Conservation (phyloP, 2,888 invertebrate genomes). For the Pollenia angustigena region DNA sequence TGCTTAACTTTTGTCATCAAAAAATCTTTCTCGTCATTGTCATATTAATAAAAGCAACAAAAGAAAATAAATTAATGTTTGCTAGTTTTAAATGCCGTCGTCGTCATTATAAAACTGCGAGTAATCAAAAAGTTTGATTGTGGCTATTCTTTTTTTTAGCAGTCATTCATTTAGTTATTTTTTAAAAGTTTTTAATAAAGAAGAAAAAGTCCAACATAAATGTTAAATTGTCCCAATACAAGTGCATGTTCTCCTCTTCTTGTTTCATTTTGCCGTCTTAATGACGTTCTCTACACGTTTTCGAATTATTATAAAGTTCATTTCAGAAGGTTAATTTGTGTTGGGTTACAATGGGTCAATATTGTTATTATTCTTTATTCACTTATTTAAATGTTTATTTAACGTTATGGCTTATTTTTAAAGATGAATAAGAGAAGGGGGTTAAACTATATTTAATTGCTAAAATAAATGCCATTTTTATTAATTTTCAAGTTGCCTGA, state of each 20-base stretch:
- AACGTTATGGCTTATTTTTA: background rate
- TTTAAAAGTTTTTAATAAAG: constrained; percentile 20
- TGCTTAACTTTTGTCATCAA: constrained; percentile 48
- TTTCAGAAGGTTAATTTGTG: constrained; percentile 64
- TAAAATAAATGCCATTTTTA: background rate
- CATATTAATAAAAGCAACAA: constrained; percentile 21
- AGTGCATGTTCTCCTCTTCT: constrained; percentile 9
- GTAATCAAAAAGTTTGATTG: constrained; percentile 38
- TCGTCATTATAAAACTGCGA: constrained; percentile 33
- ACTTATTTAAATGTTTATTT: background rate
- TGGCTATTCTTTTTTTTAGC: constrained; percentile 10
- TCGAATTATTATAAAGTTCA: constrained; percentile 62
- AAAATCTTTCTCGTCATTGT: constrained; percentile 56
- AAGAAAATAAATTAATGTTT: background rate
- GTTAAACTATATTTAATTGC: constrained; percentile 11
- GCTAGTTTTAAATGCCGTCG: constrained; percentile 25
- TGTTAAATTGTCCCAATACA: constrained; percentile 37
- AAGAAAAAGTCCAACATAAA: constrained; percentile 27
- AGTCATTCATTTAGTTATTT: background rate
- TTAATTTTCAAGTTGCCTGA: background rate
- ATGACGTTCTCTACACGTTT: constrained; percentile 61
- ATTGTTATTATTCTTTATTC: constrained; percentile 27
- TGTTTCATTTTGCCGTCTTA: constrained; percentile 8
- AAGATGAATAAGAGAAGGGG: background rate
- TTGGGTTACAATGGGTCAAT: constrained; percentile 53